Evolutionary conservation across 2,797 vertebrate genomes (phyloP).

Genomic region (Oceanodroma leucorhoa): DNA sequence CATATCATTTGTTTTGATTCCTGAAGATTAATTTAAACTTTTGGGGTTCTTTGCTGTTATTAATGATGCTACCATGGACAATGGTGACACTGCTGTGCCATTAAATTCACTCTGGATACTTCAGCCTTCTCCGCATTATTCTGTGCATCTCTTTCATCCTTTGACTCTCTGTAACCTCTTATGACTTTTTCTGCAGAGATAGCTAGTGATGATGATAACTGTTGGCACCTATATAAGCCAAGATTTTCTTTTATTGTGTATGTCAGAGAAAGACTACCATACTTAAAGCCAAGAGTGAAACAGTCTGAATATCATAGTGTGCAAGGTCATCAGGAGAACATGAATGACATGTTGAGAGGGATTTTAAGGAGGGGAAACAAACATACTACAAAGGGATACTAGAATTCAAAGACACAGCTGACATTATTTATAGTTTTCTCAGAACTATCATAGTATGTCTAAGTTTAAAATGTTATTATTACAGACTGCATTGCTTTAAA

Average conservation of each 20-base stretch:
- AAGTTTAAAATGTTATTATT: neutral
- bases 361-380: neutral
- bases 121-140: neutral
- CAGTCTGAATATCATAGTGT: neutral
- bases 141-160: neutral
- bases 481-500: neutral
- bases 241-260: neutral
- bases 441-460: neutral
- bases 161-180: neutral
- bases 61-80: neutral
- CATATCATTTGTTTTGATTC: neutral
- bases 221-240: neutral
- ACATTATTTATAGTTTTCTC: neutral
- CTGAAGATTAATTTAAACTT: neutral
- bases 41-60: neutral
- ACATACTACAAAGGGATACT: neutral
- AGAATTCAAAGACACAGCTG: neutral
- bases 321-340: neutral
- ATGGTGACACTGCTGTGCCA: neutral
- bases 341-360: neutral
- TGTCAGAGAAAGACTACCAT: neutral
- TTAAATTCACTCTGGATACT: neutral
- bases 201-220: neutral
- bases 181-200: neutral
- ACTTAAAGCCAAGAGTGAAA: neutral